Conservation (phyloP, 2,797 vertebrate genomes). For the Molossus molossus region DNA sequence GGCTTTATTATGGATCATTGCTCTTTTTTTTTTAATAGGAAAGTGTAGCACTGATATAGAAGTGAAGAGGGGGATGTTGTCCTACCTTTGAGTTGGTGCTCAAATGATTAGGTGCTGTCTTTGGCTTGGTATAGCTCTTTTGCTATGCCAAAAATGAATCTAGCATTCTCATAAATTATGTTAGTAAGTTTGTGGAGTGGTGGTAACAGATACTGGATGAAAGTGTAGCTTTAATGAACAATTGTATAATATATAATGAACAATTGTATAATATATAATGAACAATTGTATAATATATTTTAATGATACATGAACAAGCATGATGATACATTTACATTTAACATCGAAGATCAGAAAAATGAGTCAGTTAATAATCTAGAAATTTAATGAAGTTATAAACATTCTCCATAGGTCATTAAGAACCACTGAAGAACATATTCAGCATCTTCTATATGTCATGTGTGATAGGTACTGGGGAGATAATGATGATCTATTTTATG, state of each 20-base stretch:
- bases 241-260: slow-evolving; percentile 17
- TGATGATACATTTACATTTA: slow-evolving; percentile 7
- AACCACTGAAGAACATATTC: not conserved
- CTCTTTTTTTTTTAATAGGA: slow-evolving; percentile 42
- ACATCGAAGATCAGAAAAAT: slow-evolving; percentile 8
- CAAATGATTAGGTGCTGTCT: slow-evolving; percentile 12
- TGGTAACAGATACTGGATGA: slow-evolving; percentile 52
- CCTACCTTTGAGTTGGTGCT: slow-evolving; percentile 28
- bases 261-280: not conserved
- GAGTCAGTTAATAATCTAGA: slow-evolving; percentile 39
- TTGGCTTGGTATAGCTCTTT: slow-evolving; percentile 3
- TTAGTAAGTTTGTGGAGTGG: slow-evolving; percentile 11
- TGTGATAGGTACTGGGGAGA: not conserved
- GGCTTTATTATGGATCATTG: slow-evolving; percentile 28
- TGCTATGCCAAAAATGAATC: slow-evolving; percentile 41
- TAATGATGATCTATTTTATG: not conserved
- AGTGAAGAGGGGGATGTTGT: slow-evolving; percentile 36
- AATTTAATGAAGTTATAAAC: slow-evolving; percentile 38
- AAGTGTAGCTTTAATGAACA: slow-evolving; percentile 59
- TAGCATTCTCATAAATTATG: slow-evolving; percentile 28
- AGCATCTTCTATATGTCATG: not conserved
- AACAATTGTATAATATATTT: not conserved
- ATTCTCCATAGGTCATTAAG: not conserved
- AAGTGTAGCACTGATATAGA: slow-evolving; percentile 15
- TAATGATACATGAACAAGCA: not conserved